These are phyloP conservation scores for Neotragus moschatus DNA, from an alignment of 2,113 vertebrate species.

Conservation along the genomic window DNA sequence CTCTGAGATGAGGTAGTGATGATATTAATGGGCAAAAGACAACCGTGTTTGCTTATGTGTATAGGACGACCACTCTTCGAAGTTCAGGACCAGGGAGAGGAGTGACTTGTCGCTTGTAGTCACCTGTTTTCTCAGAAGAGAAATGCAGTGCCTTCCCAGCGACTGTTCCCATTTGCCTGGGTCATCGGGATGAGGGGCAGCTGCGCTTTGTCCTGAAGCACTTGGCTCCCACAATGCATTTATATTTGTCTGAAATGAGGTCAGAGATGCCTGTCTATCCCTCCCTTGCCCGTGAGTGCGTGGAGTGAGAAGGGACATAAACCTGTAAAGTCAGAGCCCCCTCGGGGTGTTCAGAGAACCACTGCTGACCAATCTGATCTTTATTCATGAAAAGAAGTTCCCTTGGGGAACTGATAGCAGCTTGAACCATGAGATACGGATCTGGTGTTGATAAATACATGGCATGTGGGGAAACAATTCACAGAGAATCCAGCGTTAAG, in stretches of 20 bases:
- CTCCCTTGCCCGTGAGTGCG: slow-evolving; percentile 10
- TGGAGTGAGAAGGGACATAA: not conserved
- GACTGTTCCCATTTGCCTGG: slow-evolving; percentile 5
- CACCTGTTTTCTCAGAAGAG: slow-evolving; percentile 18
- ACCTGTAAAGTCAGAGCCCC: not conserved
- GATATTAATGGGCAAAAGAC: not conserved
- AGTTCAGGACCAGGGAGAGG: not conserved
- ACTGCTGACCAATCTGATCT: slow-evolving; percentile 33
- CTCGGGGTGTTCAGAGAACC: slow-evolving; percentile 11
- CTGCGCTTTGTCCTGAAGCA: slow-evolving; percentile 51
- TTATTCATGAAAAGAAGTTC: slow-evolving; percentile 26
- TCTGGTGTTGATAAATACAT: slow-evolving; percentile 18
- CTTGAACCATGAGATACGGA: not conserved
- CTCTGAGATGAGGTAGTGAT: not conserved
- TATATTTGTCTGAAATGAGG: slow-evolving; percentile 63
- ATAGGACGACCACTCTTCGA: not conserved
- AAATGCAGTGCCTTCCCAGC: not conserved
- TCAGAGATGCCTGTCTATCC: slow-evolving; percentile 9
- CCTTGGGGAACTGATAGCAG: slow-evolving; percentile 23
- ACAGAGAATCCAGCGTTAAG: slow-evolving; percentile 79
- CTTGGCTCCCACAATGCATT: slow-evolving; percentile 47
- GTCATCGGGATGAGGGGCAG: not conserved
- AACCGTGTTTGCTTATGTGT: not conserved
- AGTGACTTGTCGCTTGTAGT: not conserved
- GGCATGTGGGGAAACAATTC: slow-evolving; percentile 58